Evolutionary conservation across 2,113 vertebrate genomes (phyloP).

Genomic region (Cyanoliseus patagonus): DNA sequence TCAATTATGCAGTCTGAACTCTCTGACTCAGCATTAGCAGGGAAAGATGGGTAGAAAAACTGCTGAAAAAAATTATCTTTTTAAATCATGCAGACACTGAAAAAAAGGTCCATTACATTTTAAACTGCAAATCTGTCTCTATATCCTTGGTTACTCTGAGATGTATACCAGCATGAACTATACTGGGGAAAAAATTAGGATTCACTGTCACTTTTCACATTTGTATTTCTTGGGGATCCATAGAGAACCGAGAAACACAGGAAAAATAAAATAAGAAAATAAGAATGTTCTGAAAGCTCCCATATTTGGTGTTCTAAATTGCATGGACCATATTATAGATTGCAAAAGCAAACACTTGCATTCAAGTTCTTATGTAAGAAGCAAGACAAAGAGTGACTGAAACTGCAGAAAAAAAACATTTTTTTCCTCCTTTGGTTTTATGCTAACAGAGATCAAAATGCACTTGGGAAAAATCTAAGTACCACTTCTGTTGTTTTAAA

Average conservation of each 20-base stretch:
- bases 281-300: not conserved
- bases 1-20: not conserved
- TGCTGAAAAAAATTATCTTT: not conserved
- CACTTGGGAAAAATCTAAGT: conserved; percentile 37
- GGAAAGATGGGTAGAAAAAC: not conserved
- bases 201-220: not conserved
- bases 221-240: not conserved
- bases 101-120: conserved; percentile 1
- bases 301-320: not conserved
- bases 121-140: not conserved
- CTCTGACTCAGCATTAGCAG: not conserved
- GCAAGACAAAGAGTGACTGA: not conserved
- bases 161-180: not conserved
- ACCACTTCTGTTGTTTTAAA: conserved; percentile 38
- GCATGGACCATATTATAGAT: not conserved
- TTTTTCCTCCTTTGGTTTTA: not conserved
- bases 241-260: not conserved
- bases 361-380: not conserved
- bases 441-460: not conserved
- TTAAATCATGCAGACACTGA: not conserved
- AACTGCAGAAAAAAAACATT: not conserved
- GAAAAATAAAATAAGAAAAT: not conserved
- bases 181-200: not conserved
- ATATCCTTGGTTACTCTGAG: not conserved
- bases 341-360: not conserved